Base-by-base conservation (phyloP, 1,140 invertebrate species). In the Trichomalopsis sarcophagae region DNA sequence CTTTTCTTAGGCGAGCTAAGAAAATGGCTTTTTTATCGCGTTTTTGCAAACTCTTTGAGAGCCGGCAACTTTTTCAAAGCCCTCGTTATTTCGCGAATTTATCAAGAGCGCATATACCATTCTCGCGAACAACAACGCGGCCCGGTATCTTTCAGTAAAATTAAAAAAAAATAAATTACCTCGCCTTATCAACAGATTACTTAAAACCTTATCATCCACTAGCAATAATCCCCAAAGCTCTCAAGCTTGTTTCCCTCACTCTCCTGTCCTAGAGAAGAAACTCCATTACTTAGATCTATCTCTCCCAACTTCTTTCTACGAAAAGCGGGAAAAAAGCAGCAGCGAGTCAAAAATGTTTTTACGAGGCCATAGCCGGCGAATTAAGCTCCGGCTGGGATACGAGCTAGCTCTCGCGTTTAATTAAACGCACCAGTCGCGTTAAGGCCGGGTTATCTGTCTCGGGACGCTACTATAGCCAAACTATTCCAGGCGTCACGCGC, bases 311-410 rank as follows among this genome's bases (percentile, higher is more conserved):
- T 4, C 7, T 50, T 62, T 62, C 55, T 17, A 17, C 1, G 7
- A 62, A n/a, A 50, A 30, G 9, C 50, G 27, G 0, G 6, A 77
- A 77, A 77, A 77, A 36, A 36, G 33, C 33, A 36, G 33, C 9
- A 55, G 44, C 23, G 33, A 66, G 21, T 79, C 27, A 79, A 79
- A 79, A 79, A 79, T 79, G 77, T 66, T 79, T 79, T 79, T 79
- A 68, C 55, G 55, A 66, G 50, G 27, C 55, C 55, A 36, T 78
- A 30, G 27, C 10, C 14, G 23, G 55, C 50, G 55, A 79, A 68
- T 68, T 79, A 66, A 79, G 77, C 55, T 62, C 5, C 17, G n/a
- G 55, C 55, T 7, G 27, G 2, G 11, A 36, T 2, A 30, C 55
- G 21, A 27, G 27, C 11, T 36, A 27, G 27, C 40, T 44, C 40